phyloP scores from a whole-genome alignment of 2,113 vertebrate genomes.

The Sigmodon hispidus region DNA sequence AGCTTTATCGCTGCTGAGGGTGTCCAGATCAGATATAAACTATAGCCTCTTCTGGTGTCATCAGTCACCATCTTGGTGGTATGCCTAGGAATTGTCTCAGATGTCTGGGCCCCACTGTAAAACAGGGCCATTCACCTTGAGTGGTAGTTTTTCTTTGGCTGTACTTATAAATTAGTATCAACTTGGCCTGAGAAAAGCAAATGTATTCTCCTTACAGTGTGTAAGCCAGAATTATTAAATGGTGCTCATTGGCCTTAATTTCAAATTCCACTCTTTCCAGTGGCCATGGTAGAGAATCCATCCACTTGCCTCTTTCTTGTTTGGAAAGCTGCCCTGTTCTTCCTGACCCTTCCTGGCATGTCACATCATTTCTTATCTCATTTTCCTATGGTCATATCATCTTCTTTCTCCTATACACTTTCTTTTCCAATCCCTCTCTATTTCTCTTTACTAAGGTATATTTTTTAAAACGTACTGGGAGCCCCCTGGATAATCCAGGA shows the following conservation, averaged over 20 bases:
- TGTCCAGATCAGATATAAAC: background rate
- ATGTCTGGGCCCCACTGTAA: background rate
- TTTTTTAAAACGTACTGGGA: background rate
- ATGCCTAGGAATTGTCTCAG: background rate
- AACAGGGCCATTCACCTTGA: background rate
- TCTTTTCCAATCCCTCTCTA: background rate
- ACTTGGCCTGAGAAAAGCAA: background rate
- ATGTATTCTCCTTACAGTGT: background rate
- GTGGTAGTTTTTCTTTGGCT: background rate
- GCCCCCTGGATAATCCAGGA: background rate
- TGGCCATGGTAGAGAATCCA: background rate
- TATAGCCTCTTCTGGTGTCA: background rate
- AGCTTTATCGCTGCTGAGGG: background rate
- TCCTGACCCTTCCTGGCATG: background rate
- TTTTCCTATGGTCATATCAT: background rate
- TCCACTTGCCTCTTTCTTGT: background rate
- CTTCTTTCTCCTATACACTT: background rate
- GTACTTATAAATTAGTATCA: background rate
- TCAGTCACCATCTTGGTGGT: background rate
- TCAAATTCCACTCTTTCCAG: background rate
- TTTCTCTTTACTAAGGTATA: background rate
- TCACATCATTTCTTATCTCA: background rate
- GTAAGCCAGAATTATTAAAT: background rate
- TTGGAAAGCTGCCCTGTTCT: background rate
- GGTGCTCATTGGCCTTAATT: background rate